Evolutionary conservation across 2,888 invertebrate species (phyloP).

Genomic region (Tachystola acroxantha): DNA sequence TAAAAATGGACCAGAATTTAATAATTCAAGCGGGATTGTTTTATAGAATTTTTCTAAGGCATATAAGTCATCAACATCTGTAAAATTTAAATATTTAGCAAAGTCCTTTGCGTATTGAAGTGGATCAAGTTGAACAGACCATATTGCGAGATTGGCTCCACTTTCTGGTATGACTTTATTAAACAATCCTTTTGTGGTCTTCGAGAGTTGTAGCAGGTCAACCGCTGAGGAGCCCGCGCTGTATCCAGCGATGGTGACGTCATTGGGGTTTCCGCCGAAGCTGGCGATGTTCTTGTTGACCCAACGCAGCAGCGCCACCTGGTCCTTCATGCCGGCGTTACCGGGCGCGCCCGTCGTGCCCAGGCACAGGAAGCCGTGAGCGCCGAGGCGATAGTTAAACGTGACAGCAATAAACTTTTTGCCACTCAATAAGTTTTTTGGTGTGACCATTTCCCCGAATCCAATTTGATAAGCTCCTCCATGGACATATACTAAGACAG

Average conservation of each 20-base stretch:
- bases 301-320: constrained; percentile 62
- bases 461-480: constrained; percentile 62
- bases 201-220: constrained; percentile 48
- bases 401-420: constrained; percentile 58
- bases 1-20: constrained; percentile 22
- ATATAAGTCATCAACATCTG: constrained; percentile 28
- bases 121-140: constrained; percentile 58
- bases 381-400: constrained; percentile 63
- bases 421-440: constrained; percentile 43
- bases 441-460: constrained; percentile 30
- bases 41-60: constrained; percentile 41
- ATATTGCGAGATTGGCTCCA: constrained; percentile 52
- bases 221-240: constrained; percentile 55
- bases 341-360: constrained; percentile 63
- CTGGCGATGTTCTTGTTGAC: constrained; percentile 60
- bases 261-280: constrained; percentile 63
- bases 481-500: constrained; percentile 23
- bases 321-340: constrained; percentile 64
- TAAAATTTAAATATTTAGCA: constrained; percentile 36
- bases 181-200: constrained; percentile 50
- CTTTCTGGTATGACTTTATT: constrained; percentile 59
- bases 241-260: constrained; percentile 61
- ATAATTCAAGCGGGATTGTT: constrained; percentile 22
- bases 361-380: constrained; percentile 57
- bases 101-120: constrained; percentile 49